Evolutionary conservation across 2,797 vertebrate genomes (phyloP).

Genomic region (Arnoldichthys spilopterus): DNA sequence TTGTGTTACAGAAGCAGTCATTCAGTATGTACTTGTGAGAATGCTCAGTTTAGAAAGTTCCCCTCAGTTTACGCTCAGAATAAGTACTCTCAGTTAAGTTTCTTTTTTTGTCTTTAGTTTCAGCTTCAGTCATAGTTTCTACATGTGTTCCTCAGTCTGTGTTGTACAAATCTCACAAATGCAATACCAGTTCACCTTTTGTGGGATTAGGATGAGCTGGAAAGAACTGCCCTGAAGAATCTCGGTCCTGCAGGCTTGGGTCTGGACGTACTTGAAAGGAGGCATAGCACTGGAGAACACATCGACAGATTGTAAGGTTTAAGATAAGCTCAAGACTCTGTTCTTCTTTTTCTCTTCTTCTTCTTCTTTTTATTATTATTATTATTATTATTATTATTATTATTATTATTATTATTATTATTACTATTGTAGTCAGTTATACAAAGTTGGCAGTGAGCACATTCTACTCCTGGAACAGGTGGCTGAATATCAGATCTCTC

Average conservation of each 20-base stretch:
- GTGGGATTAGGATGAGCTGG: slow-evolving; percentile 26
- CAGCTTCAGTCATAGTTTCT: slow-evolving; percentile 1
- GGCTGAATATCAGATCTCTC: slow-evolving; percentile 68
- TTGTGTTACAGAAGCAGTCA: neutral
- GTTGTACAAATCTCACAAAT: neutral
- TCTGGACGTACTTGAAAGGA: slow-evolving; percentile 25
- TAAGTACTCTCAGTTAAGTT: no score
- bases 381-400: neutral
- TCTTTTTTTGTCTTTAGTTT: no score
- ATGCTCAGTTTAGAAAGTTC: no score
- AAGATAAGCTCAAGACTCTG: neutral
- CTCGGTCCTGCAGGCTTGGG: slow-evolving; percentile 17
- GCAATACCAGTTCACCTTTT: neutral
- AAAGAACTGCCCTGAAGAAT: slow-evolving; percentile 22
- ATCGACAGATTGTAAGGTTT: slow-evolving; percentile 39
- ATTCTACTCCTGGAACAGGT: slow-evolving; percentile 58
- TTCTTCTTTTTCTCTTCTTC: neutral
- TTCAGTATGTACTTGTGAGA: neutral
- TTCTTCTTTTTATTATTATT: neutral
- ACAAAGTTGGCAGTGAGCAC: neutral
- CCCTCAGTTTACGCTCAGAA: no score
- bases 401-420: neutral
- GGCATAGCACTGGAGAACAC: slow-evolving; percentile 13
- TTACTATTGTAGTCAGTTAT: neutral
- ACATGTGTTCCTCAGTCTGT: neutral